Base-by-base conservation (phyloP, 2,797 vertebrate species). In the Potorous gilbertii region DNA sequence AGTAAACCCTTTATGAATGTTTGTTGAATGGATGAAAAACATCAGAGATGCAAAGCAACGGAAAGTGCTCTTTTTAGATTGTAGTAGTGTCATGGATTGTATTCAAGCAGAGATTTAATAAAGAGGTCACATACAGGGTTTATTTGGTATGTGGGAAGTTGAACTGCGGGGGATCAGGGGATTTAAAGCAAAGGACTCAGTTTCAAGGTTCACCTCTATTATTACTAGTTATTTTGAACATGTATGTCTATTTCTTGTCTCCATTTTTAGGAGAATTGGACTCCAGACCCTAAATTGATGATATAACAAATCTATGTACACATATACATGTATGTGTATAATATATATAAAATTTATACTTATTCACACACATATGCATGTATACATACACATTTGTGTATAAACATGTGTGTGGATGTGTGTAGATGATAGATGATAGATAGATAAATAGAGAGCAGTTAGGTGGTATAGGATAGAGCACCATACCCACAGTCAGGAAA, bases 1-100 rank as follows among this genome's bases (percentile, higher is more conserved):
- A 40, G 62, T n/a, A 74, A 16, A 16, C 10, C 14, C 5, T 40
- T 74, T 74, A 74, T 18, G 16, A 74, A n/a, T 74, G 62, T 74
- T 74, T 66, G 62, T n/a, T n/a, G 59, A 55, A 93, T 93, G 21
- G 92, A 13, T 13, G 29, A 94, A 2, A 2, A 5, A 55, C 87
- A 93, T 95, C 13, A 95, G 93, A 56, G 4, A 95, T 52, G 95
- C 92, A 93, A 92, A 96, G 40, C 34, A 74, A 74, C 16, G 62
- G 62, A 74, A 74, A n/a, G 5, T n/a, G 14, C 62, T 40, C 1
- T 1, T 74, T n/a, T 74, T n/a, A n/a, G 62, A 74, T n/a, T 16
- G 62, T 40, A 74, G 62, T n/a, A n/a, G 16, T 74, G 2, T 74
- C 34, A 74, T 2, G 34, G 62, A 74, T n/a, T n/a, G 14, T n/a